phyloP scores from a whole-genome alignment of 1,140 invertebrate species.

The Drosophila tristis region DNA sequence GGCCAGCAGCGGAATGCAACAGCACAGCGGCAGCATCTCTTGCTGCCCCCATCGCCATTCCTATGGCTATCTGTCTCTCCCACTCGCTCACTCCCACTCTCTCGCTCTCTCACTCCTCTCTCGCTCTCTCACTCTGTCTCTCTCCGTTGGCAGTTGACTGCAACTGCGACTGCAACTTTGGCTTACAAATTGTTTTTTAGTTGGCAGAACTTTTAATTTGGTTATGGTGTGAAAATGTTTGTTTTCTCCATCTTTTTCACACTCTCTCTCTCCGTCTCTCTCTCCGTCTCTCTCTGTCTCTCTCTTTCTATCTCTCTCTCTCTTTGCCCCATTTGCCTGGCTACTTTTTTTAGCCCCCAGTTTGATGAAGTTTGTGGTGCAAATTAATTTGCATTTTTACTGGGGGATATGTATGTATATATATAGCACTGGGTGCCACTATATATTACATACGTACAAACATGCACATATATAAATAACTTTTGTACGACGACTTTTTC shows the following conservation, averaged over 20 bases:
- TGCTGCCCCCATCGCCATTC: no score
- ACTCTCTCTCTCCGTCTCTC: not conserved
- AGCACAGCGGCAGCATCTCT: no score
- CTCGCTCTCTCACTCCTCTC: not conserved
- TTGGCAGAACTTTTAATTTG: slow-evolving; percentile 78
- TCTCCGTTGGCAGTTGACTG: slow-evolving; percentile 43
- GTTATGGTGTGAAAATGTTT: slow-evolving; percentile 80
- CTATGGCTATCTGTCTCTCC: no score
- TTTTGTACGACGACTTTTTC: slow-evolving; percentile 59
- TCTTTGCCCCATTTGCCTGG: no score
- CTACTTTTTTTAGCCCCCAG: slow-evolving; percentile 21
- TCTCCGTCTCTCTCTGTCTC: not conserved
- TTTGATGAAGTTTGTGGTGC: slow-evolving; percentile 65
- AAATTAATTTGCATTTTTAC: slow-evolving; percentile 76
- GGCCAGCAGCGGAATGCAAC: slow-evolving; percentile 1
- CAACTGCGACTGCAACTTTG: slow-evolving; percentile 61
- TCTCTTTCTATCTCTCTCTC: not conserved
- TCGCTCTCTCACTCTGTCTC: not conserved
- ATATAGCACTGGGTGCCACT: not conserved
- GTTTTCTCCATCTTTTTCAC: slow-evolving; percentile 27
- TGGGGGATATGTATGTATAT: slow-evolving; percentile 23
- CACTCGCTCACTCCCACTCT: not conserved
- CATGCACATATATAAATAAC: slow-evolving; percentile 33
- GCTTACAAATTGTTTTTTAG: slow-evolving; percentile 81
- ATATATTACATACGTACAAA: not conserved